A percentile compares a stretch with the other conserved stretches of the same genome.
phyloP scores from a whole-genome alignment of 2,888 invertebrate genomes.

The Hemistola chrysoprasaria region DNA sequence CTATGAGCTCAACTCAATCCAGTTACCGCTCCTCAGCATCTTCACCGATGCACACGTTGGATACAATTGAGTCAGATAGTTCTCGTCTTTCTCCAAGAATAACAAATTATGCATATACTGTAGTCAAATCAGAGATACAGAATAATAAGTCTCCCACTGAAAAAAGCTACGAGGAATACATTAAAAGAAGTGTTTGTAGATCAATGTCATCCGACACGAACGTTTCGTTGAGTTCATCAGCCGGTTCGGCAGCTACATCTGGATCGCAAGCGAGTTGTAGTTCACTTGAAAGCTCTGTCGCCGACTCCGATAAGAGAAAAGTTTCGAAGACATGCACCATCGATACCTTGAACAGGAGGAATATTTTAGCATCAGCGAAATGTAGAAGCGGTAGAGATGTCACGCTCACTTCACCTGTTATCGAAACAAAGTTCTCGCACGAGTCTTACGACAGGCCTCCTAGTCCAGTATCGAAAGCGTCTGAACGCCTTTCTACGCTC shows the following conservation, averaged over 20 bases:
- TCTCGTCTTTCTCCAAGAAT: conserved; percentile 77
- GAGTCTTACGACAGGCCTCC: conserved; percentile 77
- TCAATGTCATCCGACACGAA: conserved; percentile 89
- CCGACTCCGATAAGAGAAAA: conserved; percentile 84
- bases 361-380: conserved; percentile 93
- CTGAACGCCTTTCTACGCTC: conserved; percentile 81
- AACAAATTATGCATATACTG: conserved; percentile 65
- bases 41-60: conserved; percentile 88
- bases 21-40: conserved; percentile 89
- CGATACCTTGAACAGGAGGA: conserved; percentile 92
- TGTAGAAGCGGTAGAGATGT: conserved; percentile 91
- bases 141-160: conserved; percentile 58
- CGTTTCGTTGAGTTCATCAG: conserved; percentile 86
- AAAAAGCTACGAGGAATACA: conserved; percentile 66
- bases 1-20: conserved; percentile 92
- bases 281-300: conserved; percentile 84
- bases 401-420: conserved; percentile 86
- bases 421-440: conserved; percentile 87
- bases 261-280: conserved; percentile 88
- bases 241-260: conserved; percentile 87
- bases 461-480: conserved; percentile 72
- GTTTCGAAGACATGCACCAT: conserved; percentile 90
- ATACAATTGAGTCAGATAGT: conserved; percentile 79
- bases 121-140: conserved; percentile 69
- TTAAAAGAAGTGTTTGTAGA: conserved; percentile 83